These are phyloP conservation scores for Meandrusa payeni DNA, from an alignment of 2,888 invertebrate species.

Conservation along the genomic window DNA sequence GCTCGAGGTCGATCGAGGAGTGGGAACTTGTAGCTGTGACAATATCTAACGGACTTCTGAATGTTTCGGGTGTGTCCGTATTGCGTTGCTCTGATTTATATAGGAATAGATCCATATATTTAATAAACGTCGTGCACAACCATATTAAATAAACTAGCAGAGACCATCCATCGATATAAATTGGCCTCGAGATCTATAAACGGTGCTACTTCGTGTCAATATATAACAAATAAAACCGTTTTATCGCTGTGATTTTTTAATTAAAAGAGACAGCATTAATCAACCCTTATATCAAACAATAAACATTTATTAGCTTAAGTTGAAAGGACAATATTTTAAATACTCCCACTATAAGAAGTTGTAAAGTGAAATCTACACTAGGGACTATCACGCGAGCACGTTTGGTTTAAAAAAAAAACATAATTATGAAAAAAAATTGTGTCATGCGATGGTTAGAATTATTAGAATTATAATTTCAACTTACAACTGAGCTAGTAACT, in stretches of 20 bases:
- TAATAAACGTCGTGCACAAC: neutral
- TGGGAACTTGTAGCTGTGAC: neutral
- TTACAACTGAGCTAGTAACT: too few relatives aligned
- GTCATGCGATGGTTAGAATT: too few relatives aligned
- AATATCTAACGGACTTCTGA: neutral
- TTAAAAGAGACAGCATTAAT: slow-evolving; percentile 8
- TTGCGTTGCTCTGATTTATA: neutral
- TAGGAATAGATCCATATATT: neutral
- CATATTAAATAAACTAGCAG: neutral
- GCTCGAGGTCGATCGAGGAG: too few relatives aligned
- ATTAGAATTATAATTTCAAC: too few relatives aligned
- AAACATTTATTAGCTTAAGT: slow-evolving; percentile 10
- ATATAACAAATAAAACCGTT: slow-evolving; percentile 3
- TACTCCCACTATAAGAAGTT: too few relatives aligned
- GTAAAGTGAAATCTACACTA: too few relatives aligned
- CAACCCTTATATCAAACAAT: neutral
- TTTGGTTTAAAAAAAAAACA: too few relatives aligned
- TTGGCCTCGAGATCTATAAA: neutral
- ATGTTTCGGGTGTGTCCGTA: neutral
- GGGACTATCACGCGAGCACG: too few relatives aligned
- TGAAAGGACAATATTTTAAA: slow-evolving; percentile 3
- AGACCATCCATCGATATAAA: neutral
- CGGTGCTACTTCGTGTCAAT: slow-evolving; percentile 1
- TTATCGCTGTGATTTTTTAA: slow-evolving; percentile 10
- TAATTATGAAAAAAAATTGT: too few relatives aligned